A percentile compares a stretch with the other conserved stretches of the same genome.
phyloP scores from a whole-genome alignment of 2,797 vertebrate genomes.

The Pelochelys cantorii region DNA sequence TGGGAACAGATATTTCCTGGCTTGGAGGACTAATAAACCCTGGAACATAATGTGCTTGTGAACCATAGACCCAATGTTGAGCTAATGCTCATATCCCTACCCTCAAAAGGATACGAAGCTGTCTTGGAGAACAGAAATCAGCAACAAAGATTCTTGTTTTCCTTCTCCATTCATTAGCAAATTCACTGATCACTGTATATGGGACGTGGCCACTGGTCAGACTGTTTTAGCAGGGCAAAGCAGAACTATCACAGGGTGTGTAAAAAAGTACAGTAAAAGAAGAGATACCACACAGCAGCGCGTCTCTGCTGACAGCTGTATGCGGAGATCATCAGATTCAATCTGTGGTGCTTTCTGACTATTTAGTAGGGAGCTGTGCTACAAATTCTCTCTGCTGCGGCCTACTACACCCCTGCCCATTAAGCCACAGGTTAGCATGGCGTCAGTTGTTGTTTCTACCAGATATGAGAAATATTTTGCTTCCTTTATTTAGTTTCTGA shows the following conservation, averaged over 20 bases:
- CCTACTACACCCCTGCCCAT: neutral
- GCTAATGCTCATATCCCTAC: neutral
- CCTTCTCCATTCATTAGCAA: neutral
- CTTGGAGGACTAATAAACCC: neutral
- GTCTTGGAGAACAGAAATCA: neutral
- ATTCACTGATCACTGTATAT: neutral
- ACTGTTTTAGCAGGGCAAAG: neutral
- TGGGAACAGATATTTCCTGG: slow-evolving; percentile 38
- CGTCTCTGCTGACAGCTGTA: neutral
- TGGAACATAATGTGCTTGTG: neutral
- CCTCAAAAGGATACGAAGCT: neutral
- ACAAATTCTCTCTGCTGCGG: neutral
- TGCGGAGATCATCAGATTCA: neutral
- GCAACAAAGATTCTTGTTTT: neutral
- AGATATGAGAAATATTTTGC: neutral
- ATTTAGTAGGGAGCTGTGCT: neutral
- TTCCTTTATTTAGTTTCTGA: neutral
- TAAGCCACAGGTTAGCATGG: neutral
- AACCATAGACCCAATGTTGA: neutral
- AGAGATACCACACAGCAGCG: neutral
- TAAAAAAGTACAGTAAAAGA: neutral
- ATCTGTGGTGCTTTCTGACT: neutral
- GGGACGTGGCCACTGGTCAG: neutral
- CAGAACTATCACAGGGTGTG: neutral
- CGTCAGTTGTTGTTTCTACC: neutral